Base-by-base conservation (phyloP, 2,797 vertebrate species). In the Emydoidea blandingii region DNA sequence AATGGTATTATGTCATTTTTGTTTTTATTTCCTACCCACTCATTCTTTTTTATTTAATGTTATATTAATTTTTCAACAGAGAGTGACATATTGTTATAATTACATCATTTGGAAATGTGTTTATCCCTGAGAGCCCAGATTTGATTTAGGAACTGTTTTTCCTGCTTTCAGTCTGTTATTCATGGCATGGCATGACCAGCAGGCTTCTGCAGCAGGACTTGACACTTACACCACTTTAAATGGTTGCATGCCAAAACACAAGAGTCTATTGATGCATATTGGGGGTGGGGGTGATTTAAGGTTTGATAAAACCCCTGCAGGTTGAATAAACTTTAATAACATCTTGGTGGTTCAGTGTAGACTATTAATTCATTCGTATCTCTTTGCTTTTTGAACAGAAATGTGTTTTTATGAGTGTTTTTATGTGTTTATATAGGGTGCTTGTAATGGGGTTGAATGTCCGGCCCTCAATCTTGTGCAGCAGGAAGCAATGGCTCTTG, bases 61-160 rank as follows among this genome's bases (percentile, higher is more conserved):
- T 98, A 94, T 97, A 98, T 96, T 98, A 98, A 95, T 97, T 98
- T 97, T 97, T 95, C 95, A 97, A 83, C 81, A 49, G 96, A 81
- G 94, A 96, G 92, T 98, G 96, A 95, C 97, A 97, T 98, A 96
- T 97, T 98, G 91, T 98, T 97, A 91, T 96, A 97, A 97, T 98
- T 98, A 97, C 91, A 96, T 98, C 97, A 97, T 97, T 97, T 96
- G 72, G 92, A 98, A 98, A 96, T 90, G 91, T 97, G 95, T 98
- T 98, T 98, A 97, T 98, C 96, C 97, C 97, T 89, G 95, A 86
- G 93, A 97, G 93, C 27, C 62, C 52, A 41, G 94, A 96, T 97
- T 98, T 98, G 97, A 98, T 97, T 98, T 98, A 98, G 96, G 96
- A 98, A 97, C 94, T 96, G 93, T 92, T 97, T 98, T 97, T 89